These are phyloP conservation scores for Ochotona princeps DNA, from an alignment of 2,113 vertebrate genomes.

Conservation along the genomic window DNA sequence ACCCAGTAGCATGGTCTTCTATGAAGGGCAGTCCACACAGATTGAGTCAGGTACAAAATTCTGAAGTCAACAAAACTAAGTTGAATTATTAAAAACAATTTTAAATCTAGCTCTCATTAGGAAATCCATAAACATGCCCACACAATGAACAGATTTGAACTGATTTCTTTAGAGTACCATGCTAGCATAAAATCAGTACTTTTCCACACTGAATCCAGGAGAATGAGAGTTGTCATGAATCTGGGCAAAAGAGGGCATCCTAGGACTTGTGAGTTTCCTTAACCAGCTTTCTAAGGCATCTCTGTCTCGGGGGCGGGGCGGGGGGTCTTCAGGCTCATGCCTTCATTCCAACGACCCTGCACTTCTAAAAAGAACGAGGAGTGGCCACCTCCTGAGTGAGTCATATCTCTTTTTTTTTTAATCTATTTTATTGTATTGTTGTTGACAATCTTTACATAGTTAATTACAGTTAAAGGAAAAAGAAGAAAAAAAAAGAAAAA, in stretches of 20 bases:
- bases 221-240: background rate
- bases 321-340: background rate
- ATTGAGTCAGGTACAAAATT: background rate
- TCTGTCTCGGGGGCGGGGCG: background rate
- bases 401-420: too few relatives aligned
- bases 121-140: background rate
- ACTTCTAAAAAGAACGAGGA: background rate
- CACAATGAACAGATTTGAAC: too few relatives aligned
- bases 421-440: too few relatives aligned
- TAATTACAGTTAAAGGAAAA: too few relatives aligned
- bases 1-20: background rate
- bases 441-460: too few relatives aligned
- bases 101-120: background rate
- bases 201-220: background rate
- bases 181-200: background rate
- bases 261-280: background rate
- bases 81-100: background rate
- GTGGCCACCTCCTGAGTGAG: fast-evolving
- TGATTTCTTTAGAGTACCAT: background rate
- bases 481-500: too few relatives aligned
- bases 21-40: background rate
- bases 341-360: background rate
- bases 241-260: background rate
- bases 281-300: background rate
- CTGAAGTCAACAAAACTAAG: background rate